A percentile compares a stretch with the other conserved stretches of the same genome.
Evolutionary conservation across 2,113 vertebrate genomes (phyloP).

Genomic region (Perca fluviatilis): DNA sequence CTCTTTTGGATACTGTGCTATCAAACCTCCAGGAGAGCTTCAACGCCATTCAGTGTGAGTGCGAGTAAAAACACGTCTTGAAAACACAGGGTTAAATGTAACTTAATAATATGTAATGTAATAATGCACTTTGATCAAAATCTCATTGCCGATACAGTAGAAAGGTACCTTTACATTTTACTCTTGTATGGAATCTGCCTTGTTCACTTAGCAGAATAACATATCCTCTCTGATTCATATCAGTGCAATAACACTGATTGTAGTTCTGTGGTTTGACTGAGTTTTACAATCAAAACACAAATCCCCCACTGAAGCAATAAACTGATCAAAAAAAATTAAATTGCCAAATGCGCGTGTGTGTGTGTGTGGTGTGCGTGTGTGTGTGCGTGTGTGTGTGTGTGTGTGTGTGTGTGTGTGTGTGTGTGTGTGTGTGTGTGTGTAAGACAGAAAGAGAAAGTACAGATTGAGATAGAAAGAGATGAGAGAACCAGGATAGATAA

Average conservation of each 20-base stretch:
- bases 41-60: no score
- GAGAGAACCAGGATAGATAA: background rate
- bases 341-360: background rate
- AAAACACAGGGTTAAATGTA: no score
- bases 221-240: conserved; percentile 11
- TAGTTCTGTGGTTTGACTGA: conserved; percentile 1
- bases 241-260: background rate
- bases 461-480: background rate
- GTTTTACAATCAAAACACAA: conserved; percentile 32
- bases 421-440: background rate
- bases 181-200: conserved; percentile 7
- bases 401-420: background rate
- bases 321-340: conserved; percentile 41
- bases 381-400: background rate
- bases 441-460: background rate
- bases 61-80: no score
- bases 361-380: conserved; percentile 1
- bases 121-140: background rate
- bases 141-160: background rate
- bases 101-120: background rate
- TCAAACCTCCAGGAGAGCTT: no score
- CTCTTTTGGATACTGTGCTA: no score
- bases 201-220: conserved; percentile 16
- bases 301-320: conserved; percentile 29
- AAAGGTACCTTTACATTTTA: conserved; percentile 30